These are phyloP conservation scores for Plutomurus gul DNA, from an alignment of 1,140 invertebrate species.

Conservation along the genomic window DNA sequence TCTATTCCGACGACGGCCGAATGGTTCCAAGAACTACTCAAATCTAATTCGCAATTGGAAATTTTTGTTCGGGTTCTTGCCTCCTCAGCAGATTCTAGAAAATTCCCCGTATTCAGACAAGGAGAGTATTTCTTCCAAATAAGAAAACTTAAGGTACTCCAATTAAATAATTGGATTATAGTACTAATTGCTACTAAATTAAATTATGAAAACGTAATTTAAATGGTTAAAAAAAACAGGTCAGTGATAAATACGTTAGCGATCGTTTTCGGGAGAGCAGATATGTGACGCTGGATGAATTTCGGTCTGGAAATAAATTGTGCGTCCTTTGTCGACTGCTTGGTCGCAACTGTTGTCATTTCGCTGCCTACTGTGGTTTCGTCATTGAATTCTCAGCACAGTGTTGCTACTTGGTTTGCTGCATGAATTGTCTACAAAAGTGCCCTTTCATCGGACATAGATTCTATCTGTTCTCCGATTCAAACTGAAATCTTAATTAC, in stretches of 20 bases:
- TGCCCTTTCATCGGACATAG: slow-evolving; percentile 22
- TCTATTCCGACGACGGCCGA: neutral
- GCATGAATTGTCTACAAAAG: neutral
- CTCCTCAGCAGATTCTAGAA: neutral
- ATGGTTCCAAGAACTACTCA: slow-evolving; percentile 20
- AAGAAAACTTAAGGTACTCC: neutral
- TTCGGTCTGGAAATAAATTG: neutral
- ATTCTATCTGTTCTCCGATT: slow-evolving; percentile 5
- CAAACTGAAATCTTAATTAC: no score
- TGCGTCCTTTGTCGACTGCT: neutral
- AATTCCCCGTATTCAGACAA: neutral
- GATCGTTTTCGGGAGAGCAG: neutral
- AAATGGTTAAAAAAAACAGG: neutral
- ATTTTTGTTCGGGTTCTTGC: slow-evolving; percentile 2
- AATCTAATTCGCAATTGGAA: neutral
- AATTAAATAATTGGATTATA: neutral
- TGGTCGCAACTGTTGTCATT: neutral
- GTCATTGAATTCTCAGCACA: neutral
- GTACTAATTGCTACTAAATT: neutral
- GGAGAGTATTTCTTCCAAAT: slow-evolving; percentile 5
- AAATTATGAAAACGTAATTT: neutral
- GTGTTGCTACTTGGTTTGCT: slow-evolving; percentile 8
- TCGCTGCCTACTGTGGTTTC: neutral
- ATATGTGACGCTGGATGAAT: neutral
- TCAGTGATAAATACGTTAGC: slow-evolving; percentile 6